Base-by-base conservation (phyloP, 2,888 invertebrate genomes). In the Idaea biselata region DNA sequence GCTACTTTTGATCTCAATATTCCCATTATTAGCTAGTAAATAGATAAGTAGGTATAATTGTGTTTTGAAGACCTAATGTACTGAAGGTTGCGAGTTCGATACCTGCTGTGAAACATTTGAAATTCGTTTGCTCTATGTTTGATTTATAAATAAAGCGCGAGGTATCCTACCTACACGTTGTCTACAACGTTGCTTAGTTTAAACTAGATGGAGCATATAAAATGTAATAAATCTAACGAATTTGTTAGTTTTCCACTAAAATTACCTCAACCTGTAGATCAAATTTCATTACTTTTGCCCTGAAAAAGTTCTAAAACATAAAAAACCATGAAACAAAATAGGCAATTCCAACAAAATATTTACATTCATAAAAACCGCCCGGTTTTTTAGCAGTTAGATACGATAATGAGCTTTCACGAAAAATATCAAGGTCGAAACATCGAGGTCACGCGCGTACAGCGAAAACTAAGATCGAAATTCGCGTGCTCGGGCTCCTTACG, bases 401-500 rank as follows among this genome's bases (percentile, higher is more conserved):
- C 58, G 61, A 64, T 63, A 64, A 75, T 72, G 68, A 74, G 60
- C 63, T 60, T 64, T 75, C 71, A 73, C 71, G 59, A 76, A 78
- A 77, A 73, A 74, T 70, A 73, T 68, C 78, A 84, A 84, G 85
- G 82, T 69, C 76, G 72, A 61, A 62, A 60, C 69, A 60, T 67
- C 44, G 14, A 44, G 44, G 44, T 44, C 14, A 71, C 69, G 71
- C 73, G 71, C 71, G 68, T 73, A 75, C 71, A 68, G 76, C 72
- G 63, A 73, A 25, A 74, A 73, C 68, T 69, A 75, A 78, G 77
- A 83, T 84, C 82, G 79, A 84, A 83, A 79, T 75, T 84, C 77
- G 89, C 89, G 88, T 88, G 87, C 66, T 79, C 75, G 63, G 71
- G 66, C 73, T 73, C 73, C 74, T 75, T 80, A 77, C 73, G 71